Percentiles rank a stretch among this genome's conserved stretches.
Conservation (phyloP, 1,140 invertebrate species). For the Pectinophora gossypiella region DNA sequence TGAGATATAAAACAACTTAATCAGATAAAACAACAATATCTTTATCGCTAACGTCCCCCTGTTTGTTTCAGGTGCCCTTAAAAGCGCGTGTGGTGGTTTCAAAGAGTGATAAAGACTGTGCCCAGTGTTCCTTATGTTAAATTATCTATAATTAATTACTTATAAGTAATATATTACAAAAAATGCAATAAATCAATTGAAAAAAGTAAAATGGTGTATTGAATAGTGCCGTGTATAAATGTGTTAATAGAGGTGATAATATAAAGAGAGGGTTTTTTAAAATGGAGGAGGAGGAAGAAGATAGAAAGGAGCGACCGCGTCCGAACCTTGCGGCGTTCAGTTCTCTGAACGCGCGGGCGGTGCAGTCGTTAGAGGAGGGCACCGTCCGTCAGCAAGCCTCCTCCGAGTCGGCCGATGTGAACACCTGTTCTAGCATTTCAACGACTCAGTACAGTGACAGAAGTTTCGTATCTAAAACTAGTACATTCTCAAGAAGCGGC, state of each 20-base stretch:
- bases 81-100: slow-evolving; percentile 47
- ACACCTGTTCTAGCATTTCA: slow-evolving; percentile 57
- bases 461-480: slow-evolving; percentile 75
- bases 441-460: slow-evolving; percentile 68
- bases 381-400: slow-evolving; percentile 46
- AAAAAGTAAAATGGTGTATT: slow-evolving; percentile 47
- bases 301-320: slow-evolving; percentile 37
- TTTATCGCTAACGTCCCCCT: not conserved
- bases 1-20: no score
- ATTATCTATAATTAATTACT: slow-evolving; percentile 47
- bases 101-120: slow-evolving; percentile 72
- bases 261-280: slow-evolving; percentile 31
- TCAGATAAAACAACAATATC: no score
- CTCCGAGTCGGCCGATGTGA: slow-evolving; percentile 61
- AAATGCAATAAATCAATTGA: slow-evolving; percentile 56
- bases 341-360: slow-evolving; percentile 52
- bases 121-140: slow-evolving; percentile 64
- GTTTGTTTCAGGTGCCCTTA: slow-evolving; percentile 65
- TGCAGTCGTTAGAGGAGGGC: slow-evolving; percentile 56
- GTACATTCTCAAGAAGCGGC: slow-evolving; percentile 78
- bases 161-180: slow-evolving; percentile 41
- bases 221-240: slow-evolving; percentile 42
- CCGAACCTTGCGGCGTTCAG: slow-evolving; percentile 58
- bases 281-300: slow-evolving; percentile 77
- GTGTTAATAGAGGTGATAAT: slow-evolving; percentile 29